Base-by-base conservation (phyloP, 53 echinoderm and acorn worm species). In the Pentamera pediparva region DNA sequence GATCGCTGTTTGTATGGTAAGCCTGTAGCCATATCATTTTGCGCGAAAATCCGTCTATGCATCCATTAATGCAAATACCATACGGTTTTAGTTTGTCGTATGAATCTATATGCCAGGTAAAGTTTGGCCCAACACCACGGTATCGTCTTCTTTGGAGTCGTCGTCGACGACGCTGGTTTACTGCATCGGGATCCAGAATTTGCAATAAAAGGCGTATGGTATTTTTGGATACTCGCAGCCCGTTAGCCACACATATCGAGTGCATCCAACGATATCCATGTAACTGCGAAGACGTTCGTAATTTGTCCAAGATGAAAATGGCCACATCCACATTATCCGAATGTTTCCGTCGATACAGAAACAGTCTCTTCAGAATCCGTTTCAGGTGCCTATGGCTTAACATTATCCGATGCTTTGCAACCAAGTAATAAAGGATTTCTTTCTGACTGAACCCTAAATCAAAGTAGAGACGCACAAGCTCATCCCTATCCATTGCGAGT, bases 291-390 rank as follows among this genome's bases (percentile, higher is more conserved):
- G 61, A 61, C 19, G 21, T 19, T 13, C 25, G 25, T 20, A 76
- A 9, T 76, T 76, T 2, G 22, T 61, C 28, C 32, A 29, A 9
- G 6, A 77, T 35, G 32, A 77, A 62, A 17, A 18, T 36, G 11
- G 13, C 77, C n/a, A 62, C 30, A 73, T 30, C 47, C 24, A 58
- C 77, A 25, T 81, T 29, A n/a, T 81, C 63, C 30, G 75, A 64
- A 74, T 86, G 63, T 53, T 81, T 81, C 35, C 50, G 10, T 39
- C 82, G 74, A 69, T 39, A 77, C 56, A 86, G 51, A 25, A n/a
- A 58, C 11, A 43, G 61, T 13, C 32, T 55, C 32, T 39, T 61
- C 22, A 87, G 32, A 54, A 63, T 78, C 15, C 82, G 64, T 61
- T 78, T 56, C 5, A 75, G 38, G 37, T 67, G 75, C 47, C 76